These are phyloP conservation scores for Ceuthmochares aereus DNA, from an alignment of 2,113 vertebrate genomes.

Conservation along the genomic window DNA sequence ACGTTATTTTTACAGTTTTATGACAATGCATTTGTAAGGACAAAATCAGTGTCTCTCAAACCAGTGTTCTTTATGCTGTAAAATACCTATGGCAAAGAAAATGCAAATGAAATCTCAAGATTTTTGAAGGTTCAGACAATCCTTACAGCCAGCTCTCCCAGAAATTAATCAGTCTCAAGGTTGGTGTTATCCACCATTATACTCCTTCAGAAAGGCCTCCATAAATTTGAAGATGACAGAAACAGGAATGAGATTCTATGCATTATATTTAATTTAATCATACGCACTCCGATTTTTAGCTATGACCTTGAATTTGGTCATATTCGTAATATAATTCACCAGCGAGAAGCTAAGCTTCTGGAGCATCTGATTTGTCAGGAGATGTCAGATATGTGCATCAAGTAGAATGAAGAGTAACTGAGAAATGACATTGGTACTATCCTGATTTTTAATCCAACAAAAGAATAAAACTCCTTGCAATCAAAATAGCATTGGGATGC, in stretches of 20 bases:
- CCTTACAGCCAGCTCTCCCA: not conserved
- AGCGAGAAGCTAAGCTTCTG: slow-evolving; percentile 17
- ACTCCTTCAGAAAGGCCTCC: not conserved
- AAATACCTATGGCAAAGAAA: not conserved
- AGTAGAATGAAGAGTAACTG: slow-evolving; percentile 19
- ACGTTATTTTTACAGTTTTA: not conserved
- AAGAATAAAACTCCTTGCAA: not conserved
- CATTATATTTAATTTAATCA: slow-evolving; percentile 4
- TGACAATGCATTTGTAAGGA: not conserved
- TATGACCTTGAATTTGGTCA: slow-evolving; percentile 21
- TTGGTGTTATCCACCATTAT: not conserved
- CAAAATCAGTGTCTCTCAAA: not conserved
- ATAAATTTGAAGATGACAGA: slow-evolving; percentile 18
- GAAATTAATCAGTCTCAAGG: not conserved
- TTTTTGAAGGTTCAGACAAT: not conserved
- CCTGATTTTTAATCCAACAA: not conserved
- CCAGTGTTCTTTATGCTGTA: not conserved
- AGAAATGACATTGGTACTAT: slow-evolving; percentile 19
- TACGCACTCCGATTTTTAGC: not conserved
- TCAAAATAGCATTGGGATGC: not conserved
- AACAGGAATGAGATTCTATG: not conserved
- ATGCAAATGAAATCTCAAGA: not conserved
- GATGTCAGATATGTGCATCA: slow-evolving; percentile 4
- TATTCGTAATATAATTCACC: slow-evolving; percentile 3
- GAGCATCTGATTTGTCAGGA: slow-evolving; percentile 25